Conservation (phyloP, 2,888 invertebrate genomes). For the Amiota mariae region DNA sequence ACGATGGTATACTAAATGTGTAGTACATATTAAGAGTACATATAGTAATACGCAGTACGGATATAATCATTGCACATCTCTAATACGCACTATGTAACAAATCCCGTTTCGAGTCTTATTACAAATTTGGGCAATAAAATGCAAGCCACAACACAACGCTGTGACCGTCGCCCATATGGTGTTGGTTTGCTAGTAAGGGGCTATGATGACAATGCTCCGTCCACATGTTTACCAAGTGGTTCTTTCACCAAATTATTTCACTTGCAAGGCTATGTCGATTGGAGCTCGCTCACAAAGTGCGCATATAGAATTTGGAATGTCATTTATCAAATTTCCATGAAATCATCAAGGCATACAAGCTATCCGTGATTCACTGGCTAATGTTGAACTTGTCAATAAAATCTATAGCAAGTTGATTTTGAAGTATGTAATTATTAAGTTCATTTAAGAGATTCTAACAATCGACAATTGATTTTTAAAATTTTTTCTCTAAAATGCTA, state of each 20-base stretch:
- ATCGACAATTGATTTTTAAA: too few relatives aligned
- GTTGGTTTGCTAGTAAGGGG: constrained; percentile 98
- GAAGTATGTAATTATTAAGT: too few relatives aligned
- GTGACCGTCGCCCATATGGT: constrained; percentile 97
- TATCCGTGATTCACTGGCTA: constrained; percentile 94
- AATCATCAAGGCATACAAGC: constrained; percentile 96
- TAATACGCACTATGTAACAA: constrained; percentile 86
- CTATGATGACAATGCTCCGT: constrained; percentile 93
- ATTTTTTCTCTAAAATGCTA: too few relatives aligned
- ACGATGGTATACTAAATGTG: too few relatives aligned
- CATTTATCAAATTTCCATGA: constrained; percentile 84
- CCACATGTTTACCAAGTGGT: constrained; percentile 98
- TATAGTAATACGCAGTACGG: too few relatives aligned
- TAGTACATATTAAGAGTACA: too few relatives aligned
- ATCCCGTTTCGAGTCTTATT: constrained; percentile 92
- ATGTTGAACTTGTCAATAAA: constrained; percentile 88
- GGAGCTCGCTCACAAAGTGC: constrained; percentile 98
- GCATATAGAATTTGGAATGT: constrained; percentile 96
- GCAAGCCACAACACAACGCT: constrained; percentile 98
- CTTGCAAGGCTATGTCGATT: constrained; percentile 99
- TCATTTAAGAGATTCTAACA: too few relatives aligned
- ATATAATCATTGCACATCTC: too few relatives aligned
- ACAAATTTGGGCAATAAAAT: constrained; percentile 92
- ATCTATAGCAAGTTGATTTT: too few relatives aligned
- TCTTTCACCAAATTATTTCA: constrained; percentile 97